Conservation (phyloP, 2,797 vertebrate genomes). For the Enoplosus armatus region DNA sequence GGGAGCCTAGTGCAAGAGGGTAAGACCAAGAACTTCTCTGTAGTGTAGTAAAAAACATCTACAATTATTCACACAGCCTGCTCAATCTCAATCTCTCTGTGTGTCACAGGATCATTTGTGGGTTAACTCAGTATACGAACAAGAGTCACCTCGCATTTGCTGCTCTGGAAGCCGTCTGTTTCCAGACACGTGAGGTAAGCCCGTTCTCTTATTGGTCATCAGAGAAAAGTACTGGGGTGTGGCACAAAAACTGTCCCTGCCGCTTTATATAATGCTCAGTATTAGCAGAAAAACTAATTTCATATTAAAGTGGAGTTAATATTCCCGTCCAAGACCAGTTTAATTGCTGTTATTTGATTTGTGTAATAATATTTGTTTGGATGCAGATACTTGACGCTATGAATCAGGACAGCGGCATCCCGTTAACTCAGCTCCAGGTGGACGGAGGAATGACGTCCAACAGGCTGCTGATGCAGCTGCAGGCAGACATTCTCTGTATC, state of each 20-base stretch:
- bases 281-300: too few relatives aligned
- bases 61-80: background rate
- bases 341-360: background rate
- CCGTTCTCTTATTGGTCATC: background rate
- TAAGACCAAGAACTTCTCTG: slow-evolving; percentile 62
- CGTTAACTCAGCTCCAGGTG: slow-evolving; percentile 93
- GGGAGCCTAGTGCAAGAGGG: slow-evolving; percentile 98
- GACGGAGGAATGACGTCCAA: slow-evolving; percentile 98
- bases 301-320: too few relatives aligned
- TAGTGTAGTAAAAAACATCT: accelerated
- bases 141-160: slow-evolving; percentile 96
- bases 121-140: slow-evolving; percentile 98
- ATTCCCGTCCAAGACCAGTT: background rate
- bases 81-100: slow-evolving; percentile 36
- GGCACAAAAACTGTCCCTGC: too few relatives aligned
- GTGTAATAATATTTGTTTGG: background rate
- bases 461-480: slow-evolving; percentile 96
- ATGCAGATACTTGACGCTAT: slow-evolving; percentile 95
- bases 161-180: slow-evolving; percentile 96
- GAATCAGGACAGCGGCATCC: slow-evolving; percentile 96
- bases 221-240: background rate
- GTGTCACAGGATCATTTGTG: slow-evolving; percentile 93
- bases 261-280: too few relatives aligned
- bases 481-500: slow-evolving; percentile 97
- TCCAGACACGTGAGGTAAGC: slow-evolving; percentile 96